phyloP scores from a whole-genome alignment of 2,113 vertebrate species.

The Phaethornis superciliosus region DNA sequence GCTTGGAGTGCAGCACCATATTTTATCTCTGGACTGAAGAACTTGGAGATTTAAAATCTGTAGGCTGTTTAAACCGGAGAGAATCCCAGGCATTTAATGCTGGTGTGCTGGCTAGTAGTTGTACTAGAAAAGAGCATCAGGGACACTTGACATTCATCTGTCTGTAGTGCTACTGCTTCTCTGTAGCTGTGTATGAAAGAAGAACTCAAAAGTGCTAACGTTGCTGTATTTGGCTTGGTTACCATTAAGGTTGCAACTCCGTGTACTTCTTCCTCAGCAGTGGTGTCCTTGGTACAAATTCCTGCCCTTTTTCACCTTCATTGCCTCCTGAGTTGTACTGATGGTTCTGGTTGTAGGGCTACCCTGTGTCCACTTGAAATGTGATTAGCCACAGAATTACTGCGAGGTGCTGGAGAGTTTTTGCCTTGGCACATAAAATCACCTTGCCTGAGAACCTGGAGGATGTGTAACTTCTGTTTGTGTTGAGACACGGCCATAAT shows the following conservation, averaged over 20 bases:
- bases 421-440: not conserved
- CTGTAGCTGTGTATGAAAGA: not conserved
- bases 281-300: not conserved
- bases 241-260: rapidly evolving
- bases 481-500: rapidly evolving
- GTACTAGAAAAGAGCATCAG: not conserved
- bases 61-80: not conserved
- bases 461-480: not conserved
- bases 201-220: not conserved
- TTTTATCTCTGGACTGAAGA: not conserved
- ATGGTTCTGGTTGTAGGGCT: not conserved
- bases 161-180: not conserved
- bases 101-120: not conserved
- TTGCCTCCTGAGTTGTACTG: rapidly evolving
- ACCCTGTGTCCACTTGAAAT: not conserved
- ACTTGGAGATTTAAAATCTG: not conserved
- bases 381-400: not conserved
- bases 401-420: not conserved
- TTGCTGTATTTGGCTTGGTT: rapidly evolving
- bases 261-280: not conserved
- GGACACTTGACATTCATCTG: not conserved
- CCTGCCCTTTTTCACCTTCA: not conserved
- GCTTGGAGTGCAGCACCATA: not conserved
- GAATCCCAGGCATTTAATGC: not conserved
- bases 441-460: not conserved